phyloP scores from a whole-genome alignment of 37 sponge, comb jelly and placozoan species.

The Dysidea cf. avara region DNA sequence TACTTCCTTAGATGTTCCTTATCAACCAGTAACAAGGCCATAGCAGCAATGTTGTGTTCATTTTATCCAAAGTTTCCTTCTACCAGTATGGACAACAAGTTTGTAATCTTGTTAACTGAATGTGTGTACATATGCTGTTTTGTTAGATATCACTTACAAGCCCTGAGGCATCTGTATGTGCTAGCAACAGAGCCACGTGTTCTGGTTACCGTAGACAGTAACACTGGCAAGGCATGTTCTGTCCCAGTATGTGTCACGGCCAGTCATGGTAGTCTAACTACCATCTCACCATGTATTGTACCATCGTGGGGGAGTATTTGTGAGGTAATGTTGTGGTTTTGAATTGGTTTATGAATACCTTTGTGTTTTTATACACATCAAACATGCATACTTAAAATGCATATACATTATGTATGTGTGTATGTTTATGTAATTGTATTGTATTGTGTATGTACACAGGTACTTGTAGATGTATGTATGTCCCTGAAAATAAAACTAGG shows the following conservation, averaged over 20 bases:
- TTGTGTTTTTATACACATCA: background rate
- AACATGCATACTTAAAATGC: background rate
- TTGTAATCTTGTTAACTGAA: no score
- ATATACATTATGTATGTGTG: no score
- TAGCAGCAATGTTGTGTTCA: slow-evolving; percentile 67
- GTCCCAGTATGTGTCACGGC: slow-evolving; percentile 50
- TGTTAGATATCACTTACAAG: slow-evolving; percentile 84
- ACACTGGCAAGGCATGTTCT: slow-evolving; percentile 46
- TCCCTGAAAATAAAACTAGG: no score
- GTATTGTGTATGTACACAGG: no score
- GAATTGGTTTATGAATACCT: background rate
- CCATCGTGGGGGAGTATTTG: slow-evolving; percentile 53
- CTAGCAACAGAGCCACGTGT: slow-evolving; percentile 74
- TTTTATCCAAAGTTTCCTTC: slow-evolving; percentile 79
- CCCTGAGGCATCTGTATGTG: slow-evolving; percentile 88
- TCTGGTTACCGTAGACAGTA: slow-evolving; percentile 61
- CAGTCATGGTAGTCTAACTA: background rate
- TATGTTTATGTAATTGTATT: no score
- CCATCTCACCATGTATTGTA: slow-evolving; percentile 45
- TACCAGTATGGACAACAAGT: slow-evolving; percentile 63
- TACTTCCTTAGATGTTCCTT: slow-evolving; percentile 52
- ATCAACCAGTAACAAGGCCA: slow-evolving; percentile 61
- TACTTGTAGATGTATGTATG: no score
- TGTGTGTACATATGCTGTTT: no score
- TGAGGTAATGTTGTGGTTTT: slow-evolving; percentile 14